Evolutionary conservation across 2,113 vertebrate genomes (phyloP).

Genomic region (Sinosuthora webbiana): DNA sequence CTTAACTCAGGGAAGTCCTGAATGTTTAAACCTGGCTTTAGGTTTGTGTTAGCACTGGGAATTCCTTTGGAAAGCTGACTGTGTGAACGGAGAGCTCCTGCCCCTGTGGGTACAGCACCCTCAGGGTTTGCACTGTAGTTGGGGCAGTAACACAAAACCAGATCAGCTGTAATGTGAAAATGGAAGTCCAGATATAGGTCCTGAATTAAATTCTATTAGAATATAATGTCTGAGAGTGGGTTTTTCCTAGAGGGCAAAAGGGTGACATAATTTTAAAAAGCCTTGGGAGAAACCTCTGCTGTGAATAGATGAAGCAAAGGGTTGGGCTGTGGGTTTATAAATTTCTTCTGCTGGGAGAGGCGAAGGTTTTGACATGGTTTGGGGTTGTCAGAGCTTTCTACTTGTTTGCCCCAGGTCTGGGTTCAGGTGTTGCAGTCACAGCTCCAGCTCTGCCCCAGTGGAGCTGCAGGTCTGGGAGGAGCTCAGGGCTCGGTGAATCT

Average conservation of each 20-base stretch:
- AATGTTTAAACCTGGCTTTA: neutral
- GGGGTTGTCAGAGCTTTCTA: neutral
- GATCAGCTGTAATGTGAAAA: neutral
- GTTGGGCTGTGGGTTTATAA: neutral
- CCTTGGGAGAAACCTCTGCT: neutral
- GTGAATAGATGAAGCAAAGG: neutral
- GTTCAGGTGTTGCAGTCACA: neutral
- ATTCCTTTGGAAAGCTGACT: neutral
- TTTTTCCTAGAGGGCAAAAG: neutral
- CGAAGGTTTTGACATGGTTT: neutral
- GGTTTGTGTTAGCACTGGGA: neutral
- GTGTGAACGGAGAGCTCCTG: neutral
- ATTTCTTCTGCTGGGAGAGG: neutral
- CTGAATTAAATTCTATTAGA: neutral
- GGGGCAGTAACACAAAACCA: neutral
- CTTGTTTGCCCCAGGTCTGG: neutral
- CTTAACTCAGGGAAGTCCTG: neutral
- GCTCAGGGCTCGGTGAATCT: neutral
- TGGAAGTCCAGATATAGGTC: neutral
- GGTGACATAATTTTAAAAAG: neutral
- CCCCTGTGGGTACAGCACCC: neutral
- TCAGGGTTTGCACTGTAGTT: neutral
- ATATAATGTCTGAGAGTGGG: neutral
- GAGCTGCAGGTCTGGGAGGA: neutral
- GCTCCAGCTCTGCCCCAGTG: neutral